Conservation (phyloP, 2,888 invertebrate genomes). For the Eupithecia exiguata region DNA sequence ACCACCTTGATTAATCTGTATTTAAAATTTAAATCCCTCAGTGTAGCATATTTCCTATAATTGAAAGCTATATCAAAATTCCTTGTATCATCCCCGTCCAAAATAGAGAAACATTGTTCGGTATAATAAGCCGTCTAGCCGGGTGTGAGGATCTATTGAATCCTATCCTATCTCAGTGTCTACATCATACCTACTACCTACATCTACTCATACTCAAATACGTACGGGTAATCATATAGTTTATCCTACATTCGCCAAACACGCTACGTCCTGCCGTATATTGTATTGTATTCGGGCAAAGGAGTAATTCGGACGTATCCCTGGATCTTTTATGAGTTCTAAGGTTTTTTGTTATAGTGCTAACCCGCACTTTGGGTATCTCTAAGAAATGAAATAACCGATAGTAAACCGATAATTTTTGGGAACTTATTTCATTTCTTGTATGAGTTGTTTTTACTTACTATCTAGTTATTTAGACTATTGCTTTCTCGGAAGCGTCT, state of each 20-base stretch:
- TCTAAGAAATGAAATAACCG: too few species aligned
- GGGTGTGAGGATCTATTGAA: constrained; percentile 21
- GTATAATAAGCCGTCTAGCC: constrained; percentile 27
- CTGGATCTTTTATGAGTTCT: constrained; percentile 16
- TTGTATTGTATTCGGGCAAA: constrained; percentile 45
- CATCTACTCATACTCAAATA: constrained; percentile 10
- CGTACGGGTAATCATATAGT: constrained; percentile 14
- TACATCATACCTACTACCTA: background rate
- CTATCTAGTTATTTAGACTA: background rate
- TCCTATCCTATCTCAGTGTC: constrained; percentile 20
- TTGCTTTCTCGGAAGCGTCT: background rate
- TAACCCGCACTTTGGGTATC: too few species aligned
- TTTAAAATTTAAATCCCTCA: background rate
- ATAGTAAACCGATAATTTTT: too few species aligned
- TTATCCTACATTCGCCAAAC: constrained; percentile 34
- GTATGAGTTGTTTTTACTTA: constrained; percentile 19
- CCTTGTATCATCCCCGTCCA: background rate
- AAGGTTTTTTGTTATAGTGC: too few species aligned
- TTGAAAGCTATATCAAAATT: background rate
- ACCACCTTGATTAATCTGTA: background rate
- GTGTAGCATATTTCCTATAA: background rate
- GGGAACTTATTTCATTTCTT: too few species aligned
- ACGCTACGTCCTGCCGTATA: constrained; percentile 38
- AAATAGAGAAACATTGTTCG: constrained; percentile 20
- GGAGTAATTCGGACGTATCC: constrained; percentile 43